Conservation (phyloP, 2,888 invertebrate species). For the Mythimna albipuncta region DNA sequence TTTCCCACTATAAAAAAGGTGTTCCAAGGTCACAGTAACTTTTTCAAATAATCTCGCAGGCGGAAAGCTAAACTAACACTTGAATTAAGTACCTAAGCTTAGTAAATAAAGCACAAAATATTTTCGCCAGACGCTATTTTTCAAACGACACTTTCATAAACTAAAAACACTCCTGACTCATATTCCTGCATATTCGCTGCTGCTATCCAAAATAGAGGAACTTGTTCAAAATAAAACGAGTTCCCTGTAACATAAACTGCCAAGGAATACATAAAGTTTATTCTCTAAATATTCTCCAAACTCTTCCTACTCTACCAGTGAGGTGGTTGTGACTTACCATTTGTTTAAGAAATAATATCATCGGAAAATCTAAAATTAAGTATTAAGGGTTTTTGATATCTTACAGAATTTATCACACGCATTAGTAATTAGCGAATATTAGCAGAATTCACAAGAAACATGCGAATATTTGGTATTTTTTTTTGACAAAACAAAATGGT, state of each 20-base stretch:
- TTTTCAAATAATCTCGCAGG: no score
- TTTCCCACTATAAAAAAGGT: no score
- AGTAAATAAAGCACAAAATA: constrained; percentile 9
- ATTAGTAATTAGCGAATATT: no score
- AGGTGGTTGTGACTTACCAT: constrained; percentile 72
- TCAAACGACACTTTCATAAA: constrained; percentile 46
- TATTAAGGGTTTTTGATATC: no score
- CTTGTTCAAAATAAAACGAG: constrained; percentile 78
- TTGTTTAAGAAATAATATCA: constrained; percentile 31
- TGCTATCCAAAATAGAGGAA: constrained; percentile 74
- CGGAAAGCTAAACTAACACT: neutral
- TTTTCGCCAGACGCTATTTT: constrained; percentile 38
- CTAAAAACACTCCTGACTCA: constrained; percentile 55
- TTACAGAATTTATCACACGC: no score
- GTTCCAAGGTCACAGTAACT: no score
- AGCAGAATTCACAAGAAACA: no score
- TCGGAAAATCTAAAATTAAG: no score
- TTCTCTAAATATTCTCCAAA: constrained; percentile 88
- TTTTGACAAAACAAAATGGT: no score
- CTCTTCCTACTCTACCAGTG: constrained; percentile 74
- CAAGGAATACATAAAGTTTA: constrained; percentile 86
- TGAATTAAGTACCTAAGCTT: neutral
- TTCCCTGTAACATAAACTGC: constrained; percentile 83
- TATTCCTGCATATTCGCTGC: constrained; percentile 60
- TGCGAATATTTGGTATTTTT: no score